phyloP scores from a whole-genome alignment of 35 echinoderm and acorn worm genomes.

The Diadema setosum region DNA sequence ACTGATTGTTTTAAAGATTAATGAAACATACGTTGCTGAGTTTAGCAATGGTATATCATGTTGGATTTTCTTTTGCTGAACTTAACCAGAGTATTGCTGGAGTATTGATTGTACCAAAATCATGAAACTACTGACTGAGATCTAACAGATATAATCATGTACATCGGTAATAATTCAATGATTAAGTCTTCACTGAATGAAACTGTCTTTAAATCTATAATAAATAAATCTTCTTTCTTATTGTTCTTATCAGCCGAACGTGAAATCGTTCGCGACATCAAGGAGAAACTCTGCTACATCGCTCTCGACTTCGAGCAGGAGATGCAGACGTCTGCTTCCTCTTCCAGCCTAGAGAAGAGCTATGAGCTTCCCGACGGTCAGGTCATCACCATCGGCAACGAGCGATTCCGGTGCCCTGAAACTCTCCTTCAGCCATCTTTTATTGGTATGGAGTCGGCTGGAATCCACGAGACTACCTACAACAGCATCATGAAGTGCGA shows the following conservation, averaged over 20 bases:
- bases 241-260: conserved; percentile 51
- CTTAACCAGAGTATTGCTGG: too few relatives aligned
- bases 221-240: neutral
- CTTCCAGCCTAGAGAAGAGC: conserved; percentile 22
- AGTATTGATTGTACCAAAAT: too few relatives aligned
- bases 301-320: conserved; percentile 96
- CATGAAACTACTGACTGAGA: too few relatives aligned
- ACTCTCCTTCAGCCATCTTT: conserved; percentile 73
- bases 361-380: conserved; percentile 88
- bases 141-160: neutral
- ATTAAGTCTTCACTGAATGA: neutral
- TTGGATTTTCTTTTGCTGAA: too few relatives aligned
- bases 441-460: conserved; percentile 58
- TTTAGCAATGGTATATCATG: too few relatives aligned
- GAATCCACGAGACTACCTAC: conserved; percentile 87
- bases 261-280: conserved; percentile 96
- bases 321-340: conserved; percentile 63
- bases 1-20: too few relatives aligned
- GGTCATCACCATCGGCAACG: conserved; percentile 85
- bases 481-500: conserved; percentile 96
- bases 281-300: conserved; percentile 86
- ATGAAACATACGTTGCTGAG: too few relatives aligned
- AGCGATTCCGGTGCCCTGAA: conserved; percentile 70
- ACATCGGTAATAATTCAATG: neutral
- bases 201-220: neutral